Conservation (phyloP, 1,140 invertebrate species). For the Pomacea maculata region DNA sequence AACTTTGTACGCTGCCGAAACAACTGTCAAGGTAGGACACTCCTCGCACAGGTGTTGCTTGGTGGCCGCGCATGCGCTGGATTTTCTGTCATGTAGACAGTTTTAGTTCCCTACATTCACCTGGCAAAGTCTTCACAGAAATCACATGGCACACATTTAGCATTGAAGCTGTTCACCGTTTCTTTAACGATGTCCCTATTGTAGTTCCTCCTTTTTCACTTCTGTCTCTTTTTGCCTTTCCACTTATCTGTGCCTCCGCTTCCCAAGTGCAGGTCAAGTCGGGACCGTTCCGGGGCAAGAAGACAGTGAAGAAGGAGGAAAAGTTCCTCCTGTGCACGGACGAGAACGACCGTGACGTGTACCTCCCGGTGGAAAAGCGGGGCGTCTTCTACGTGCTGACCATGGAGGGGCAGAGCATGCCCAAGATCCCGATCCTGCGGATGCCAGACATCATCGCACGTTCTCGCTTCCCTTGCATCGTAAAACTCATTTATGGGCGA, state of each 20-base stretch:
- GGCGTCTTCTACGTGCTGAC: slow-evolving; percentile 46
- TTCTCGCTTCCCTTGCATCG: slow-evolving; percentile 35
- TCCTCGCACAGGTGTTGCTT: not conserved
- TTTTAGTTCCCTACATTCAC: no score
- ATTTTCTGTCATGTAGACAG: no score
- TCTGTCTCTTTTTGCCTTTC: not conserved
- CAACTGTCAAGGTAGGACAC: slow-evolving; percentile 11
- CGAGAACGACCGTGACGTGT: slow-evolving; percentile 44
- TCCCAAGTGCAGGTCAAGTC: slow-evolving; percentile 21
- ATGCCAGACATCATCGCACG: slow-evolving; percentile 36
- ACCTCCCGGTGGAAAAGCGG: slow-evolving; percentile 37
- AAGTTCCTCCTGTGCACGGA: slow-evolving; percentile 47
- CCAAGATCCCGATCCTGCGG: slow-evolving; percentile 34
- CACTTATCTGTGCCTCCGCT: no score
- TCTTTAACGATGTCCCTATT: no score
- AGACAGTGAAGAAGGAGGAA: slow-evolving; percentile 31
- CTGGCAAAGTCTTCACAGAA: no score
- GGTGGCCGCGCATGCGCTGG: no score
- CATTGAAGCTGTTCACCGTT: no score
- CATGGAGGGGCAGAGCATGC: slow-evolving; percentile 7
- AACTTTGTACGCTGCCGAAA: slow-evolving; percentile 35
- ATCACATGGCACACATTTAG: no score
- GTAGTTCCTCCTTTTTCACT: no score
- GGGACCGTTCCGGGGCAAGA: slow-evolving; percentile 29
- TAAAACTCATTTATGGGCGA: slow-evolving; percentile 44